phyloP scores from a whole-genome alignment of 2,888 invertebrate species.

The Agrotis segetum region DNA sequence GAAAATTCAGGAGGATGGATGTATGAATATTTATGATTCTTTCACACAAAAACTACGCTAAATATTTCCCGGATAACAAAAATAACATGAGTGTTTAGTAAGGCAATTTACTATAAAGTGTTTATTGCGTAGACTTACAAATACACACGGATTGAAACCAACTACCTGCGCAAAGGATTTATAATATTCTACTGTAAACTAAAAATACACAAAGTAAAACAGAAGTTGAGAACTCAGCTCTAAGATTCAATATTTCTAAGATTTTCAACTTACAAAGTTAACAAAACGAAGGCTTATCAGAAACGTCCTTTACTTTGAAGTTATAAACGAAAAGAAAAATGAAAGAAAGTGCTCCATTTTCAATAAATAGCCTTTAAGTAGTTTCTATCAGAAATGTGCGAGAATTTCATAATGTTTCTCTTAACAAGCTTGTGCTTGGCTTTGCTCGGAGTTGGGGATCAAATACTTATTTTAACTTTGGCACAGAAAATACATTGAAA shows the following conservation, averaged over 20 bases:
- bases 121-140: no score
- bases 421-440: conserved; percentile 36
- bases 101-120: no score
- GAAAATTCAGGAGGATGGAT: no score
- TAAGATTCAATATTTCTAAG: conserved; percentile 29
- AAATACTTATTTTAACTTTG: conserved; percentile 21
- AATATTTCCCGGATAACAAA: no score
- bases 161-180: background rate
- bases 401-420: conserved; percentile 50
- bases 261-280: conserved; percentile 44
- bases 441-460: conserved; percentile 42
- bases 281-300: conserved; percentile 37
- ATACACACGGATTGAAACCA: background rate
- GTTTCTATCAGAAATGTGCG: conserved; percentile 38
- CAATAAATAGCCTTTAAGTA: conserved; percentile 43
- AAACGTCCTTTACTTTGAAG: conserved; percentile 41
- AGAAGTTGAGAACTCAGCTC: background rate
- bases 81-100: no score
- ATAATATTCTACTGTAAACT: background rate
- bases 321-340: conserved; percentile 19
- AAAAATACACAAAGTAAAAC: background rate
- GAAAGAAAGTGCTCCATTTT: conserved; percentile 31
- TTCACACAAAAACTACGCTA: no score
- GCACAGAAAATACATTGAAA: background rate
- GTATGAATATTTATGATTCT: no score